These are phyloP conservation scores for Heliconius nattereri DNA, from an alignment of 1,140 invertebrate species.

Conservation along the genomic window DNA sequence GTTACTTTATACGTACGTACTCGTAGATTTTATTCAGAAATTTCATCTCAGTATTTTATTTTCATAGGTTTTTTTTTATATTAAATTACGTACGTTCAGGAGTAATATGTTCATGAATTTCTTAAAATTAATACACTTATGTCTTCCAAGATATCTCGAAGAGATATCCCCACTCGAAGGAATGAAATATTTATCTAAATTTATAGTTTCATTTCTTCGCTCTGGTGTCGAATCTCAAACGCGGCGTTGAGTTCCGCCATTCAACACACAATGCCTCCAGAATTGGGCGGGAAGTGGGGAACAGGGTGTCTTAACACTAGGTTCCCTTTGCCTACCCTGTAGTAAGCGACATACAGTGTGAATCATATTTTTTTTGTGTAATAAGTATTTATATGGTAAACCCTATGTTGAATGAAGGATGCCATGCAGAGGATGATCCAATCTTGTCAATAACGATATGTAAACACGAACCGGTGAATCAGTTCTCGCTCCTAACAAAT, in stretches of 20 bases:
- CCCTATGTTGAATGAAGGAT: constrained; percentile 2
- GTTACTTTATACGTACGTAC: neutral
- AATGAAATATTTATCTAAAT: too few species aligned
- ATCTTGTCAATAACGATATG: constrained; percentile 4
- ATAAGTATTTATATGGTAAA: neutral
- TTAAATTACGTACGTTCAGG: neutral
- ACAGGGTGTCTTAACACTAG: too few species aligned
- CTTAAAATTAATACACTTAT: neutral
- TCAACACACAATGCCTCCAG: too few species aligned
- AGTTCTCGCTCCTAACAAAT: constrained; percentile 3
- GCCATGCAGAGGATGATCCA: neutral
- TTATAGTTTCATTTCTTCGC: too few species aligned
- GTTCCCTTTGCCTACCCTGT: too few species aligned
- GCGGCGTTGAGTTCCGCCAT: too few species aligned
- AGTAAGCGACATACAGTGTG: too few species aligned
- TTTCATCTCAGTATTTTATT: neutral
- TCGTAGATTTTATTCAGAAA: neutral
- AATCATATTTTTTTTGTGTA: too few species aligned
- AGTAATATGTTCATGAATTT: neutral
- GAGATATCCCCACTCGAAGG: too few species aligned
- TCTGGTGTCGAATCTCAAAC: too few species aligned
- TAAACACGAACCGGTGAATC: neutral
- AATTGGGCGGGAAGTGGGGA: too few species aligned
- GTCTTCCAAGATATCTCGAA: neutral
- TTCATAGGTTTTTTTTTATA: neutral